Conservation (phyloP, 2,888 invertebrate genomes). For the Alloplasta piceator region DNA sequence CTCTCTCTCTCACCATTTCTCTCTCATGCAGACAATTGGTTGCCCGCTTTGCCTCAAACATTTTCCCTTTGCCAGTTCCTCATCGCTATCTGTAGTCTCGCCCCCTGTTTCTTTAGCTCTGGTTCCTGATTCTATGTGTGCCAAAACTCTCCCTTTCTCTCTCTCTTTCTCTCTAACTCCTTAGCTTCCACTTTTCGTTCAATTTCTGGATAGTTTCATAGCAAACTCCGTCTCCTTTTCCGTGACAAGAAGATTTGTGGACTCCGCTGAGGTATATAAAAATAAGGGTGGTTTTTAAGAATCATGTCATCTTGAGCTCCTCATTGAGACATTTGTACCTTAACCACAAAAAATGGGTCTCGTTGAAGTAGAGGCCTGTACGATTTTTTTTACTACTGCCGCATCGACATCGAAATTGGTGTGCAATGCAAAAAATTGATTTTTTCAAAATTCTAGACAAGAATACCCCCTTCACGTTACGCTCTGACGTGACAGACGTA, state of each 20-base stretch:
- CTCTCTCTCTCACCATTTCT: not conserved
- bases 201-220: slow-evolving; percentile 17
- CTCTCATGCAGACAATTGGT: slow-evolving; percentile 24
- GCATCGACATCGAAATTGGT: too few relatives aligned
- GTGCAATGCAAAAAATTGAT: too few relatives aligned
- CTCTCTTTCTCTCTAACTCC: not conserved
- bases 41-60: slow-evolving; percentile 34
- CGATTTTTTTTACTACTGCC: too few relatives aligned
- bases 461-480: too few relatives aligned
- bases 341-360: too few relatives aligned
- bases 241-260: slow-evolving; percentile 24
- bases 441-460: too few relatives aligned
- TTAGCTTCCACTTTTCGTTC: slow-evolving; percentile 6
- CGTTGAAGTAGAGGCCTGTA: too few relatives aligned
- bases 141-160: not conserved
- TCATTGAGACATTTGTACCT: too few relatives aligned
- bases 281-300: not conserved
- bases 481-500: too few relatives aligned
- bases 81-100: slow-evolving; percentile 32
- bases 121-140: slow-evolving; percentile 25
- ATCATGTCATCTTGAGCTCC: too few relatives aligned
- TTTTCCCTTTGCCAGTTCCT: slow-evolving; percentile 45
- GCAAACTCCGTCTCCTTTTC: slow-evolving; percentile 8
- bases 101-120: slow-evolving; percentile 37
- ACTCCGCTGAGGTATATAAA: not conserved